These are phyloP conservation scores for Conus betulinus DNA, from an alignment of 1,140 invertebrate species.

Conservation along the genomic window DNA sequence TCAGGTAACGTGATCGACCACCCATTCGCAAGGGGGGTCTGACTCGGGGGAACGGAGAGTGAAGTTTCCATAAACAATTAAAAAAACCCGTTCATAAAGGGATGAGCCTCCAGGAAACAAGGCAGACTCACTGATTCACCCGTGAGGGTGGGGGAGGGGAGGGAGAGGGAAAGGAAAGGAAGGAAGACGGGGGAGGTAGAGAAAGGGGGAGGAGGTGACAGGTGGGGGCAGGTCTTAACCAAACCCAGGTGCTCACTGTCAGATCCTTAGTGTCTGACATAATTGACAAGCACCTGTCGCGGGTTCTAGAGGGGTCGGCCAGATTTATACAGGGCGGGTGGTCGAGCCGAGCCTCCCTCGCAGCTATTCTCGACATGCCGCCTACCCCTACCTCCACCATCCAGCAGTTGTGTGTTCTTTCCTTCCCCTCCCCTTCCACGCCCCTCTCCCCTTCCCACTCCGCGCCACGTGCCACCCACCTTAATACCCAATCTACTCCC, in stretches of 20 bases:
- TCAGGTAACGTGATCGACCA: constrained; percentile 5
- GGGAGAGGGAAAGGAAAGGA: too few species aligned
- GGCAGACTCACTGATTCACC: background rate
- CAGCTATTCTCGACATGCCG: background rate
- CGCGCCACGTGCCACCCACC: constrained; percentile 14
- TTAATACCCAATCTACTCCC: background rate
- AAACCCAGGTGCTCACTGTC: constrained; percentile 8
- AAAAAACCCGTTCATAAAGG: background rate
- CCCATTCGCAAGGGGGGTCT: background rate
- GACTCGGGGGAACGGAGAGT: background rate
- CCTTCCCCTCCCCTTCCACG: background rate
- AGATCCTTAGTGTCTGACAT: constrained; percentile 24
- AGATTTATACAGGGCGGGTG: constrained; percentile 15
- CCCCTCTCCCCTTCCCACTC: background rate
- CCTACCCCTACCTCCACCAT: background rate
- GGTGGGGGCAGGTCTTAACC: background rate
- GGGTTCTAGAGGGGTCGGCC: constrained; percentile 3
- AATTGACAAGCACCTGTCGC: constrained; percentile 28
- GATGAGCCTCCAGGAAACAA: constrained; percentile 1
- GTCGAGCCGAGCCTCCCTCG: background rate
- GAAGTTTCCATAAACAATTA: background rate
- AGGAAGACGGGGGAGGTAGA: background rate
- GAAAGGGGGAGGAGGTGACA: background rate
- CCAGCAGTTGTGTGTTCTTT: background rate
- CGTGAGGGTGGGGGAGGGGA: background rate